phyloP scores from a whole-genome alignment of 1,140 invertebrate genomes.

The Drosophila seguyi region DNA sequence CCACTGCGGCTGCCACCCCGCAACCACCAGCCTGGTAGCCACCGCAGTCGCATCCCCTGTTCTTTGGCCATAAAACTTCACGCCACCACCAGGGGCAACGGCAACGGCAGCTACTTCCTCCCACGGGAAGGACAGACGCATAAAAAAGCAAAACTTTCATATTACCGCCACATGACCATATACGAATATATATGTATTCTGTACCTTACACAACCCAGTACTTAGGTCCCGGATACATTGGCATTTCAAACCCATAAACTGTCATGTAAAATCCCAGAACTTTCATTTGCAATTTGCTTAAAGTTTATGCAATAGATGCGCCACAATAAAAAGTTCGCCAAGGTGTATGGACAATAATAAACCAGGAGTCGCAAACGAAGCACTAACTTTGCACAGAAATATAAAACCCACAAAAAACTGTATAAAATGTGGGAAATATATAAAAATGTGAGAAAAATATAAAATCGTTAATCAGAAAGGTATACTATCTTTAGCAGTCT shows the following conservation, averaged over 20 bases:
- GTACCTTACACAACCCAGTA: slow-evolving; percentile 9
- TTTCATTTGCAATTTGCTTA: slow-evolving; percentile 71
- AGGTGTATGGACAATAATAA: slow-evolving; percentile 45
- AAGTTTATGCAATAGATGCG: slow-evolving; percentile 68
- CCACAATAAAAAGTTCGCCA: slow-evolving; percentile 46
- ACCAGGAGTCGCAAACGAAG: slow-evolving; percentile 28
- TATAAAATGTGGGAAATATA: slow-evolving; percentile 1
- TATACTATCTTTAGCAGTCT: no score
- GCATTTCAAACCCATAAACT: slow-evolving; percentile 63
- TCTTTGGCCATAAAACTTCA: slow-evolving; percentile 67
- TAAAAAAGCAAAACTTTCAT: slow-evolving; percentile 74
- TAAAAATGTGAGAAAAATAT: neutral
- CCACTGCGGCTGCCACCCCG: slow-evolving; percentile 10
- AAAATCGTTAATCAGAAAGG: neutral
- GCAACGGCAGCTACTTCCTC: slow-evolving; percentile 37
- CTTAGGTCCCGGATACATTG: slow-evolving; percentile 14
- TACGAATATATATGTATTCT: neutral
- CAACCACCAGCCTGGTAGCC: slow-evolving; percentile 13
- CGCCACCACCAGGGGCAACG: slow-evolving; percentile 41
- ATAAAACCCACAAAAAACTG: slow-evolving; percentile 10
- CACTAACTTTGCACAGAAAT: slow-evolving; percentile 8
- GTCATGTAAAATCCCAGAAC: slow-evolving; percentile 70
- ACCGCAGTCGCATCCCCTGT: slow-evolving; percentile 20
- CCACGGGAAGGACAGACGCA: slow-evolving; percentile 56
- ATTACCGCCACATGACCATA: slow-evolving; percentile 65